Base-by-base conservation (phyloP, 2,888 invertebrate species). In the Microctonus brassicae region DNA sequence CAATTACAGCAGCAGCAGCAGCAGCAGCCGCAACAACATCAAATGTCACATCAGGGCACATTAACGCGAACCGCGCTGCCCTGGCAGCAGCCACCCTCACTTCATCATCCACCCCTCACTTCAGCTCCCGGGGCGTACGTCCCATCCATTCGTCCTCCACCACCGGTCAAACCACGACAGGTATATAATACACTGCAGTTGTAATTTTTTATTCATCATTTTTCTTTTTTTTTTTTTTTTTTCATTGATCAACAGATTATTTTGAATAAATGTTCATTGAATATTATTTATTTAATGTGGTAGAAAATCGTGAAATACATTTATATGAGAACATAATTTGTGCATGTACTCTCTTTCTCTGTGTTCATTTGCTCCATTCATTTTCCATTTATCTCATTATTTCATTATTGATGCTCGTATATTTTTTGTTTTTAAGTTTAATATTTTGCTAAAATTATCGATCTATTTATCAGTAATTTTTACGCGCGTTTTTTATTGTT, bases 1-100 rank as follows among this genome's bases (percentile, higher is more conserved):
- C 77, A 77, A 75, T 81, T 78, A 75, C 79, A 61, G 66, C 65
- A 68, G 29, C 70, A 72, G 66, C 75, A 74, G 69, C 61, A 55
- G 20, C 73, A 69, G 52, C 65, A 62, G 36, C 70, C 58, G 53
- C 69, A 42, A 34, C 69, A 64, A 78, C 75, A 63, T 76, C 77
- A 76, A 22, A 78, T 80, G 57, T 57, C 77, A 33, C 83, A 81
- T 63, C 77, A 76, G 82, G 84, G 80, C 82, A 83, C 82, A 80
- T 86, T 85, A 81, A 79, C 81, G 80, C 86, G 84, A 81, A 83
- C 83, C 80, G 87, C 84, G 83, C 86, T 83, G 87, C 85, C 82
- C 62, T 87, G 87, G 87, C 87, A 87, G 87, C 87, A 84, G 86
- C 87, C 80, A 87, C 87, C 83, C 87, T 87, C 83, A 82, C 87